Conservation (phyloP, 2,888 invertebrate genomes). For the Mimachlamys varia region DNA sequence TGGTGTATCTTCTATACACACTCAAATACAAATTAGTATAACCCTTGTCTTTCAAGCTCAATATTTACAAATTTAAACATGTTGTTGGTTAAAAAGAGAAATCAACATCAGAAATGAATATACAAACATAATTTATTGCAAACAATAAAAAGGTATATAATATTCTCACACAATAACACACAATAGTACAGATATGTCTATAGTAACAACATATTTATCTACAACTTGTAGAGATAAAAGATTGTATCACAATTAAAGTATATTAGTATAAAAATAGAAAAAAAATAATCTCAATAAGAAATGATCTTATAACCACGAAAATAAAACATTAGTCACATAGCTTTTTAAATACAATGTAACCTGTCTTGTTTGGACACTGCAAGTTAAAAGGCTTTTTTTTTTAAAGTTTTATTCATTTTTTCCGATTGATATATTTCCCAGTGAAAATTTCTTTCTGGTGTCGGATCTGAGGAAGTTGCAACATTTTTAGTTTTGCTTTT, state of each 20-base stretch:
- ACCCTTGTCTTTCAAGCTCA: too few relatives aligned
- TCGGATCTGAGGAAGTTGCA: too few relatives aligned
- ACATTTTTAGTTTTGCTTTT: too few relatives aligned
- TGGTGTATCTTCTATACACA: too few relatives aligned
- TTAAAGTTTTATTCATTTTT: too few relatives aligned
- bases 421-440: too few relatives aligned
- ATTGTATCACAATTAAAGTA: conserved; percentile 23
- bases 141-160: not conserved
- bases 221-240: not conserved
- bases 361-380: too few relatives aligned
- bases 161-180: not conserved
- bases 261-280: conserved; percentile 23
- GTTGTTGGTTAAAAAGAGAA: too few relatives aligned
- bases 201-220: not conserved
- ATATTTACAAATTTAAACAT: not conserved
- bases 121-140: not conserved
- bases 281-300: not conserved
- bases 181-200: not conserved
- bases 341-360: not conserved
- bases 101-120: not conserved
- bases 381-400: too few relatives aligned
- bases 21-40: too few relatives aligned
- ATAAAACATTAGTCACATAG: not conserved
- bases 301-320: not conserved
- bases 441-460: too few relatives aligned